Conservation (phyloP, 1,140 invertebrate genomes). For the Aphaenogaster floridana region DNA sequence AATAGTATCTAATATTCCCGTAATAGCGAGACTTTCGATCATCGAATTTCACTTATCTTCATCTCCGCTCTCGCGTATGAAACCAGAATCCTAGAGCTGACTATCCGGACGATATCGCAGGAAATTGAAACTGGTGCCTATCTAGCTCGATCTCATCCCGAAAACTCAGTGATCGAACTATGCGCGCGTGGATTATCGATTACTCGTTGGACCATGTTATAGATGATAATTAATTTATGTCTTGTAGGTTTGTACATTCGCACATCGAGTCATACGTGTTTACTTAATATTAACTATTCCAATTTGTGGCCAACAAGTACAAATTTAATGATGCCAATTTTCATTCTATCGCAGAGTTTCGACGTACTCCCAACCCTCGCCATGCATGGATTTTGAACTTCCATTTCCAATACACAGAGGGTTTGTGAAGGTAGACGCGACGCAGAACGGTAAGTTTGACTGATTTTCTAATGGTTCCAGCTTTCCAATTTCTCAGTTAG, state of each 20-base stretch:
- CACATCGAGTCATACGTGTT: neutral
- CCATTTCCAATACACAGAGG: neutral
- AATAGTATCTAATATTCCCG: conserved; percentile 10
- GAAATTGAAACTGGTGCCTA: conserved; percentile 64
- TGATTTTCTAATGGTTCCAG: neutral
- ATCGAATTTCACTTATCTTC: conserved; percentile 62
- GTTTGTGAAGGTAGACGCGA: neutral
- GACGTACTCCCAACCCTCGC: neutral
- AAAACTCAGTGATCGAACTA: conserved; percentile 64
- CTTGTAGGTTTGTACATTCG: neutral
- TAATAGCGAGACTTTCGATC: conserved; percentile 47
- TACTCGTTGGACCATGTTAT: neutral
- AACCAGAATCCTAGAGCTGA: conserved; percentile 22
- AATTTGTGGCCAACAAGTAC: conserved; percentile 12
- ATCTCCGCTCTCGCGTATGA: neutral
- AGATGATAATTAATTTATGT: conserved; percentile 29
- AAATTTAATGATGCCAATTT: conserved; percentile 46
- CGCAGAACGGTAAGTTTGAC: conserved; percentile 22
- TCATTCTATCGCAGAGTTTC: conserved; percentile 39
- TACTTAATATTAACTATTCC: conserved; percentile 15
- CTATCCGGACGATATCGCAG: conserved; percentile 39
- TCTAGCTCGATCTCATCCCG: conserved; percentile 60
- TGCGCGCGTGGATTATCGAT: conserved; percentile 32
- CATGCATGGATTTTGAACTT: conserved; percentile 47
- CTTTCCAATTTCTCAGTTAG: neutral